Conservation (phyloP, 2,797 vertebrate genomes). For the Poeciliopsis presidionis region DNA sequence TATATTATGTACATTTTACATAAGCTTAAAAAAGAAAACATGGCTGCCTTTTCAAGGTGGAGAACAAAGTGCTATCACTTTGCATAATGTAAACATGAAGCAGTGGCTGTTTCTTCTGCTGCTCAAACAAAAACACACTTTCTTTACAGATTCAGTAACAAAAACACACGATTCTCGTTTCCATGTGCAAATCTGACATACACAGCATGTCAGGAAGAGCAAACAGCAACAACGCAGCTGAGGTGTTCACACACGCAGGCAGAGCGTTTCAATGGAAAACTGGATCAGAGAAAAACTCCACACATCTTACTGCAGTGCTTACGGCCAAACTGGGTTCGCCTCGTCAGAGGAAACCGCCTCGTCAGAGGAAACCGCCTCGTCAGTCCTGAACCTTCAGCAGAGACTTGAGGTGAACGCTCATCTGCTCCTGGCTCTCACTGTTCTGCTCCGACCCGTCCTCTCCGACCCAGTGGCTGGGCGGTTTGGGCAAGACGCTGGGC, state of each 20-base stretch:
- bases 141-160: constrained; percentile 6
- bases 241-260: constrained; percentile 39
- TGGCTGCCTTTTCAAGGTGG: constrained; percentile 64
- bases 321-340: constrained; percentile 26
- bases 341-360: not conserved
- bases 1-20: constrained; percentile 92
- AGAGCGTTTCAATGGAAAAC: constrained; percentile 33
- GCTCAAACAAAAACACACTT: not conserved
- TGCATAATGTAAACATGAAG: constrained; percentile 34
- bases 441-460: constrained; percentile 69
- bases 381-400: constrained; percentile 89
- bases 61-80: constrained; percentile 67
- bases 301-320: constrained; percentile 79
- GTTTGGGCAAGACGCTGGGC: constrained; percentile 93
- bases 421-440: constrained; percentile 87
- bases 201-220: constrained; percentile 11
- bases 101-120: constrained; percentile 21
- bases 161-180: not conserved
- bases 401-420: constrained; percentile 91
- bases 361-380: constrained; percentile 44
- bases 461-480: constrained; percentile 95
- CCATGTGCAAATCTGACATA: constrained; percentile 5
- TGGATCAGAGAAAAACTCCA: constrained; percentile 60
- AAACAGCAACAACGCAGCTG: constrained; percentile 22
- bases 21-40: constrained; percentile 64